Base-by-base conservation (phyloP, 2,888 invertebrate species). In the Drosophila anomelani region DNA sequence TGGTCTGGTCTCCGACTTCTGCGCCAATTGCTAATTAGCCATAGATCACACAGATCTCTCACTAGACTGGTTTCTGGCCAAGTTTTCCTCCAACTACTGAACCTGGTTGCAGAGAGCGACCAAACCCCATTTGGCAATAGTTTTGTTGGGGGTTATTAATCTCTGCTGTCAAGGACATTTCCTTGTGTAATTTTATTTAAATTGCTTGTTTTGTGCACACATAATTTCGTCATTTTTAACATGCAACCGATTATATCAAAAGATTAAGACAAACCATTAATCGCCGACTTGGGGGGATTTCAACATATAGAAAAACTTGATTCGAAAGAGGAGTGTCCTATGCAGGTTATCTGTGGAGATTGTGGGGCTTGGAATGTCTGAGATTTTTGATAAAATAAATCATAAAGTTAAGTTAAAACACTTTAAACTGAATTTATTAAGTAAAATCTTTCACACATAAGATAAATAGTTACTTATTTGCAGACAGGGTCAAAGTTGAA, bases 341-440 rank as follows among this genome's bases (percentile, higher is more conserved):
- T 17, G 29, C 20, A 36, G 20, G 44, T 26, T 66, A 43, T 38
- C 23, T 12, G 66, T 20, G 26, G 8, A 53, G 32, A 44, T 64
- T 38, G 20, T 15, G 15, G 17, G 17, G 4, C 3, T 44, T 20
- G 44, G 67, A 15, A 34, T 53, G 23, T 9, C 36, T 9, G 13
- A 12, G 8, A 20, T 13, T n/a, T 49, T 51, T 15, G 10, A 20
- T 15, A 7, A 43, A 26, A 20, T 29, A 59, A 17, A 6, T 0
- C 5, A 5, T 10, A 29, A 29, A 4, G 10, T 26, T 15, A 34
- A 23, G 7, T 20, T 75, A 39, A 46, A 54, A 75, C 61, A 76
- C 58, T 41, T 59, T 44, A 49, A 72, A 79, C 55, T 54, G 61
- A 70, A n/a, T 85, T 78, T 81, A 85, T 85, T 80, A 80, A 83